Conservation (phyloP, 2,888 invertebrate species). For the Heliconius hortense region DNA sequence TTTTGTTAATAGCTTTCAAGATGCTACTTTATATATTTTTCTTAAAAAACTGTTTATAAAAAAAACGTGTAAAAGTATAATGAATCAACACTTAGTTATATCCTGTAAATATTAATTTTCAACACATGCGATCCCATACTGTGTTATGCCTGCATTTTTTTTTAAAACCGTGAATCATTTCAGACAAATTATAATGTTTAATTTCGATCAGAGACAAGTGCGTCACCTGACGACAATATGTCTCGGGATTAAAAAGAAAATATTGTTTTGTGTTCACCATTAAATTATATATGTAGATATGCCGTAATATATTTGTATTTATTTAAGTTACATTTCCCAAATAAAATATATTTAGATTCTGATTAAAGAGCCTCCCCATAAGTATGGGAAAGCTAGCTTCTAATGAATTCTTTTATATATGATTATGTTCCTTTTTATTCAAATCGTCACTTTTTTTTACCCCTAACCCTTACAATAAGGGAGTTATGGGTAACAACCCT, state of each 20-base stretch:
- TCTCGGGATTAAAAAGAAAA: slow-evolving; percentile 24
- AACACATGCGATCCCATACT: slow-evolving; percentile 52
- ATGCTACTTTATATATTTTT: neutral
- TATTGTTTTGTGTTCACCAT: neutral
- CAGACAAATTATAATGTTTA: slow-evolving; percentile 42
- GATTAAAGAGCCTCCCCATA: neutral
- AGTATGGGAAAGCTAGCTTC: too few species aligned
- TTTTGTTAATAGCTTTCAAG: too few species aligned
- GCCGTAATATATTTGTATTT: neutral
- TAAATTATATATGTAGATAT: neutral
- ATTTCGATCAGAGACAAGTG: slow-evolving; percentile 28
- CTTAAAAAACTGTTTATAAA: neutral
- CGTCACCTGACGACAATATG: slow-evolving; percentile 40
- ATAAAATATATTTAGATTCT: neutral
- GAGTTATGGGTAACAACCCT: too few species aligned
- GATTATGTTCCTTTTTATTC: too few species aligned
- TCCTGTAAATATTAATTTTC: slow-evolving; percentile 56
- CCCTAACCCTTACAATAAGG: too few species aligned
- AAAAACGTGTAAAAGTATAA: slow-evolving; percentile 14
- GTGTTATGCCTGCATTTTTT: slow-evolving; percentile 50
- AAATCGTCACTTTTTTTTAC: too few species aligned
- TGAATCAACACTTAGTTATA: slow-evolving; percentile 53
- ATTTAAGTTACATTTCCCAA: neutral
- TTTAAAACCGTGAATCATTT: slow-evolving; percentile 61
- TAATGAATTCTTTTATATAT: too few species aligned